Conservation (phyloP, 2,888 invertebrate species). For the Drosophila ochracea region DNA sequence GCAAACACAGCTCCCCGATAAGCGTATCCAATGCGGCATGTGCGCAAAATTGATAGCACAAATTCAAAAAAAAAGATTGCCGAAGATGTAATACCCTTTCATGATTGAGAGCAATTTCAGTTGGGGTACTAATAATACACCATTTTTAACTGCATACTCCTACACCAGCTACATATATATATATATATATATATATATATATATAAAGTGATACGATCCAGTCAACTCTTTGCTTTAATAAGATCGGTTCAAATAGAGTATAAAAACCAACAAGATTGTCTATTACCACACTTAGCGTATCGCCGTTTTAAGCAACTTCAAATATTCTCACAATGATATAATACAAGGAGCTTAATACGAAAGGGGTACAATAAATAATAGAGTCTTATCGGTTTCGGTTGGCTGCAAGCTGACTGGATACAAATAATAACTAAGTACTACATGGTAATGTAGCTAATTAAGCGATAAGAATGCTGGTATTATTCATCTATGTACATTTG, state of each 20-base stretch:
- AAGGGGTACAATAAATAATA: background rate
- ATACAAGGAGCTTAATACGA: background rate
- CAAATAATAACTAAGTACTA: conserved; percentile 13
- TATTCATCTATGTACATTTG: background rate
- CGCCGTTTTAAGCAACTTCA: background rate
- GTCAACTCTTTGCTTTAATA: background rate
- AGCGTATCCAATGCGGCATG: background rate
- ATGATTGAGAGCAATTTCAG: background rate
- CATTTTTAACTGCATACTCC: background rate
- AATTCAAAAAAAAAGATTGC: background rate
- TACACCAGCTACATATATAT: background rate
- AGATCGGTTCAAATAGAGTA: background rate
- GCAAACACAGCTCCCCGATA: background rate
- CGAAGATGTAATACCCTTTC: background rate
- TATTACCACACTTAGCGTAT: background rate
- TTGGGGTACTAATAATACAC: background rate
- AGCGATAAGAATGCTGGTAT: conserved; percentile 23
- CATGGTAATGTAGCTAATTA: conserved; percentile 25
- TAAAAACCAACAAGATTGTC: background rate
- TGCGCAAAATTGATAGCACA: background rate
- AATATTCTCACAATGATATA: background rate
- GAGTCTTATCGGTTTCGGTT: conserved; percentile 42
- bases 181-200: background rate
- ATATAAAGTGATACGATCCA: background rate
- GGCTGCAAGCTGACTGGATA: background rate